phyloP scores from a whole-genome alignment of 2,113 vertebrate species.

The Uria lomvia region DNA sequence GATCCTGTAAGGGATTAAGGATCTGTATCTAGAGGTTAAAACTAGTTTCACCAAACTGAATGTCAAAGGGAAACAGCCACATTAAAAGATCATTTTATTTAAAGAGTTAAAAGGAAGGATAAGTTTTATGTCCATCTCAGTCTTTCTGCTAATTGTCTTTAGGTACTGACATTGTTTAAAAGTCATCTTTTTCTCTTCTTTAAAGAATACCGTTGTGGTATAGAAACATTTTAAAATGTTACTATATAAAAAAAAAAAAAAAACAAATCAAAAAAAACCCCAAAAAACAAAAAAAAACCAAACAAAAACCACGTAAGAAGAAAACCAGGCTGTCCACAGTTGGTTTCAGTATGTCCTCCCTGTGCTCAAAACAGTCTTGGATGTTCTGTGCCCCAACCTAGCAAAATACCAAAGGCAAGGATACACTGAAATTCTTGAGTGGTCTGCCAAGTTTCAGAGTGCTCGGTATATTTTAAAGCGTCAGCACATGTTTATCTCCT shows the following conservation, averaged over 20 bases:
- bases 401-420: background rate
- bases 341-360: background rate
- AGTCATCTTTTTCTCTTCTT: background rate
- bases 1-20: background rate
- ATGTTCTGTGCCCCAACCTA: background rate
- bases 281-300: no score
- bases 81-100: background rate
- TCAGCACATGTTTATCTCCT: background rate
- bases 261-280: no score
- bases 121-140: background rate
- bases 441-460: background rate
- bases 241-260: background rate
- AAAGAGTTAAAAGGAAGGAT: background rate
- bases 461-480: background rate
- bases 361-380: background rate
- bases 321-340: fast-evolving
- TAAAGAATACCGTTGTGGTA: background rate
- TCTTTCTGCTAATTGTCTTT: background rate
- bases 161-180: background rate
- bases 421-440: background rate
- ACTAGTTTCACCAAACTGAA: background rate
- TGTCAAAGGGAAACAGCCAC: background rate
- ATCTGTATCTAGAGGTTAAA: background rate
- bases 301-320: background rate
- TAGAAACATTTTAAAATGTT: background rate